Conservation (phyloP, 2,888 invertebrate genomes). For the Agrilus mali region DNA sequence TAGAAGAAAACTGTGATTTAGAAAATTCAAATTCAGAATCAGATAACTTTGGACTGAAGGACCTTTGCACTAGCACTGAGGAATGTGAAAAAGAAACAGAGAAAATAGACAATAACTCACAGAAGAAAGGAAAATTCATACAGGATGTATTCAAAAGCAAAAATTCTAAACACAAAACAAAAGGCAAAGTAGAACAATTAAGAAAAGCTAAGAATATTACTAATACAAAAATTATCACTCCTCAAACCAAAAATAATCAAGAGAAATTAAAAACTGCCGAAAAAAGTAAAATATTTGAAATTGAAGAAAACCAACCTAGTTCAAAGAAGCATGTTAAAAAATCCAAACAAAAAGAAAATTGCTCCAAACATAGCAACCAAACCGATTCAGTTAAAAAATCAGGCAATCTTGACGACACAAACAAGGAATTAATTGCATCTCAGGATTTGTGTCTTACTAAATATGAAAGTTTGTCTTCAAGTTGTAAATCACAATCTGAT, state of each 20-base stretch:
- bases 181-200: conserved; percentile 46
- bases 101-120: conserved; percentile 55
- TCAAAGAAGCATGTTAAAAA: too few species aligned
- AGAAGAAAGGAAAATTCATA: conserved; percentile 62
- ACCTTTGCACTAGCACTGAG: conserved; percentile 42
- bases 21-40: conserved; percentile 17
- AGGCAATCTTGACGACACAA: too few species aligned
- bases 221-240: conserved; percentile 41
- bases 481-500: background rate
- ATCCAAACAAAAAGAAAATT: too few species aligned
- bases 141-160: conserved; percentile 51
- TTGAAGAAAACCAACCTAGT: too few species aligned
- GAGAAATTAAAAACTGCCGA: conserved; percentile 32
- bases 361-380: too few species aligned
- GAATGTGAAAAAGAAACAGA: conserved; percentile 55
- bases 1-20: conserved; percentile 33
- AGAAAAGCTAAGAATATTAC: conserved; percentile 44
- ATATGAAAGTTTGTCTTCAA: too few species aligned
- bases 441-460: too few species aligned
- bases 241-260: conserved; percentile 31
- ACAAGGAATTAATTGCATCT: too few species aligned
- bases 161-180: conserved; percentile 41
- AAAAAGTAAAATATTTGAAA: conserved; percentile 19
- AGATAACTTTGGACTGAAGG: too few species aligned
- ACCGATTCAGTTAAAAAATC: too few species aligned